Conservation (phyloP, 1,140 invertebrate genomes). For the Drosophila parvula region DNA sequence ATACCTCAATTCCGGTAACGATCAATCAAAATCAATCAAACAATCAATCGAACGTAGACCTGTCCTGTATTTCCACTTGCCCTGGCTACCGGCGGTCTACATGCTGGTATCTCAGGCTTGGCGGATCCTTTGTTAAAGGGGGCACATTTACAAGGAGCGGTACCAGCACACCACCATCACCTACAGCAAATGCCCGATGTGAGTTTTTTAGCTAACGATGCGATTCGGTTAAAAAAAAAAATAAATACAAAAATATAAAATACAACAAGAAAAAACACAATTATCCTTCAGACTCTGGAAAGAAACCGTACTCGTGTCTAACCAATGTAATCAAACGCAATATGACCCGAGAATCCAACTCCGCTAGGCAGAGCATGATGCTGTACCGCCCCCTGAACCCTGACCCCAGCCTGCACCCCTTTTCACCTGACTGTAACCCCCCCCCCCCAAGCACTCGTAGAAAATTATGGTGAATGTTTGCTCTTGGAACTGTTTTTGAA, state of each 20-base stretch:
- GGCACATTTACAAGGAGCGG: slow-evolving; percentile 90
- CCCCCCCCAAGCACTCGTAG: slow-evolving; percentile 3
- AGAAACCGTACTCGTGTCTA: slow-evolving; percentile 40
- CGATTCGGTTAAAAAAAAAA: slow-evolving; percentile 44
- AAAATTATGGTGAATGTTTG: background rate
- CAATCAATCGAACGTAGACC: slow-evolving; percentile 70
- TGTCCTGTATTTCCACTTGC: slow-evolving; percentile 84
- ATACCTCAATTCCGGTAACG: slow-evolving; percentile 21
- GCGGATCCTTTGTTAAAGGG: slow-evolving; percentile 90
- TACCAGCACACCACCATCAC: slow-evolving; percentile 91
- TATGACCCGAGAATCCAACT: slow-evolving; percentile 16
- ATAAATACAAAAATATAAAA: slow-evolving; percentile 13
- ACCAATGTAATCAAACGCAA: slow-evolving; percentile 39
- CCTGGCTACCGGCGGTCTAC: slow-evolving; percentile 84
- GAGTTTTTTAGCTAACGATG: slow-evolving; percentile 79
- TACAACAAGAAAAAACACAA: slow-evolving; percentile 22
- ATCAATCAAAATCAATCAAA: slow-evolving; percentile 36
- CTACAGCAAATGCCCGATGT: slow-evolving; percentile 85
- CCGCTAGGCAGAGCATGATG: slow-evolving; percentile 47
- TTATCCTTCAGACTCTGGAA: slow-evolving; percentile 26
- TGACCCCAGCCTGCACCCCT: slow-evolving; percentile 14
- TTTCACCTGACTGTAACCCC: background rate
- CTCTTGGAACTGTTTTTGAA: background rate
- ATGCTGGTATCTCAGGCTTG: slow-evolving; percentile 87
- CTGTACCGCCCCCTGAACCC: slow-evolving; percentile 15